Percentiles rank a stretch among this genome's conserved stretches.
Evolutionary conservation across 1,140 invertebrate species (phyloP).

Genomic region (Calosoma granatense): DNA sequence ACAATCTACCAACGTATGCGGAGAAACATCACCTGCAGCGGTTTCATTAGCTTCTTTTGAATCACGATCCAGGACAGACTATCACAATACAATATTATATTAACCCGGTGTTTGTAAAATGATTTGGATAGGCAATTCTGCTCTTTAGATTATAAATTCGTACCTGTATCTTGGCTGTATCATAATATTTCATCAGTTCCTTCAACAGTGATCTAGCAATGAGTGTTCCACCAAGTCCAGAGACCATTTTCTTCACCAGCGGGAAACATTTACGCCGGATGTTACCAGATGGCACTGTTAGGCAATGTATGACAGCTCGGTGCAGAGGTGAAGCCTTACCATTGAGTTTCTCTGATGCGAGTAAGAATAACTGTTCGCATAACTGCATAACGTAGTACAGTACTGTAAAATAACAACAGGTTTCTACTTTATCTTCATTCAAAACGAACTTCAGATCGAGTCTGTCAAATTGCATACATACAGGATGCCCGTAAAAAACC

Average conservation of each 20-base stretch:
- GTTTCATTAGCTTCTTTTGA: slow-evolving; percentile 8
- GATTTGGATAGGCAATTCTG: background rate
- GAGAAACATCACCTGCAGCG: slow-evolving; percentile 15
- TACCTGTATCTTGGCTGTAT: slow-evolving; percentile 40
- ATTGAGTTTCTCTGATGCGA: slow-evolving; percentile 47
- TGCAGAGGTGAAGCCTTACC: slow-evolving; percentile 46
- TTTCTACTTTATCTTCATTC: slow-evolving; percentile 5
- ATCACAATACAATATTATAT: background rate
- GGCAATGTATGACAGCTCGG: slow-evolving; percentile 50
- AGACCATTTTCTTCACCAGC: slow-evolving; percentile 29
- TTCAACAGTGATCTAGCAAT: slow-evolving; percentile 43
- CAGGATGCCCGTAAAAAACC: no score
- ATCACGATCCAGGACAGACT: background rate
- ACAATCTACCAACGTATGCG: slow-evolving; percentile 33
- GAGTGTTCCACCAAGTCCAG: slow-evolving; percentile 27
- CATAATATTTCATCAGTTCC: slow-evolving; percentile 48
- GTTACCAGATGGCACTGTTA: slow-evolving; percentile 38
- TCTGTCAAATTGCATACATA: slow-evolving; percentile 2
- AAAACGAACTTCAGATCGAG: slow-evolving; percentile 11
- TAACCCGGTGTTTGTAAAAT: background rate
- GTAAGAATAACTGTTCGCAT: slow-evolving; percentile 50
- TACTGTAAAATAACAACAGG: slow-evolving; percentile 30
- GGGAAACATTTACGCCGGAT: slow-evolving; percentile 31
- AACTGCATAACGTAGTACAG: slow-evolving; percentile 50
- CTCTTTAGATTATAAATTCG: background rate